A percentile compares a stretch with the other conserved stretches of the same genome.
phyloP scores from a whole-genome alignment of 53 echinoderm and acorn worm genomes.

The Patiria pectinifera region DNA sequence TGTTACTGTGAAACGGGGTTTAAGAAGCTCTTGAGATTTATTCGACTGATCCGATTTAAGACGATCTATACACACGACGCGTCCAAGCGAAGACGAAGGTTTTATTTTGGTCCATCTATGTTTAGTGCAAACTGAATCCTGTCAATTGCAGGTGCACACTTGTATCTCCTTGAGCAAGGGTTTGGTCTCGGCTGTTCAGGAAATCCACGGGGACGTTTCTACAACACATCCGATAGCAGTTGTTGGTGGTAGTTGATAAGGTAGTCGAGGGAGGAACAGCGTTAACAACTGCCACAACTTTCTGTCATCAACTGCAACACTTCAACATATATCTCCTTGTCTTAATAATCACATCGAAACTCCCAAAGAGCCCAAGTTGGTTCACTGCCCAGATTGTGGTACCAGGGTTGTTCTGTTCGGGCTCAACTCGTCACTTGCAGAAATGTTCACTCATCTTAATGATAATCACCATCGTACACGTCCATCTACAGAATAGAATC shows the following conservation, averaged over 20 bases:
- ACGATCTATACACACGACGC: background rate
- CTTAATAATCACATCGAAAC: background rate
- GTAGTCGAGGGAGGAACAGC: background rate
- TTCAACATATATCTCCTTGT: too few species aligned
- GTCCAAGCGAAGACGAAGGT: slow-evolving; percentile 3
- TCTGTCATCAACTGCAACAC: background rate
- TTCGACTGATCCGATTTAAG: slow-evolving; percentile 8
- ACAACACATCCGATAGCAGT: background rate
- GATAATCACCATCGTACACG: background rate
- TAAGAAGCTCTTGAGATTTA: background rate
- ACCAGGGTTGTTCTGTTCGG: background rate
- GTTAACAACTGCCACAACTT: background rate
- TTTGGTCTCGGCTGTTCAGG: background rate
- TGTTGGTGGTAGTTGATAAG: background rate
- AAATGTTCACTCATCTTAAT: background rate
- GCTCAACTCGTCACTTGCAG: background rate
- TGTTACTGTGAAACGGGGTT: background rate
- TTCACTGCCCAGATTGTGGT: background rate
- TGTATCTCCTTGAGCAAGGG: background rate
- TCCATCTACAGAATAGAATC: background rate
- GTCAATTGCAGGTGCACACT: background rate
- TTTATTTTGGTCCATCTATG: background rate
- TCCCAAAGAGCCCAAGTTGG: background rate
- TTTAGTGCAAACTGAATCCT: slow-evolving; percentile 1
- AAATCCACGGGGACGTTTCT: background rate